Evolutionary conservation across 2,888 invertebrate genomes (phyloP).

Genomic region (Pyrrhosoma nymphula): DNA sequence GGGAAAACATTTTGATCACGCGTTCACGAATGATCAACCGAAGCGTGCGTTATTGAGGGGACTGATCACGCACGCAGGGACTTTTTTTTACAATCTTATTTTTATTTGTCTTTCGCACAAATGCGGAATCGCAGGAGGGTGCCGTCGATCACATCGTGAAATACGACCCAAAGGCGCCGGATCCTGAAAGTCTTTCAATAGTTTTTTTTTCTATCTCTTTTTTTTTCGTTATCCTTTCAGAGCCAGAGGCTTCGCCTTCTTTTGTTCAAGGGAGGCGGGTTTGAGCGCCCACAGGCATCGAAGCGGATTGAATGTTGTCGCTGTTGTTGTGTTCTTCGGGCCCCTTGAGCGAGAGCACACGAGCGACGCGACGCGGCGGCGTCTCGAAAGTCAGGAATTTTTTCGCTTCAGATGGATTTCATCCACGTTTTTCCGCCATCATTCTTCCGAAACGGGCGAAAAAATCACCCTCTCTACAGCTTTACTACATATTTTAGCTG

Average conservation of each 20-base stretch:
- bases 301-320: neutral
- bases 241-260: neutral
- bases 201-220: no score
- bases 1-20: constrained; percentile 43
- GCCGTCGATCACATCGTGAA: constrained; percentile 49
- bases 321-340: neutral
- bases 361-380: neutral
- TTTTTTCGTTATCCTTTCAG: neutral
- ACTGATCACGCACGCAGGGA: neutral
- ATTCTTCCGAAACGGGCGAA: neutral
- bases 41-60: constrained; percentile 37
- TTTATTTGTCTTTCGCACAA: constrained; percentile 14
- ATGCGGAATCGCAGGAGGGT: constrained; percentile 35
- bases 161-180: constrained; percentile 48
- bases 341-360: neutral
- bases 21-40: constrained; percentile 28
- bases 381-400: neutral
- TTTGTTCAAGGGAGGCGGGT: neutral
- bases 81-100: neutral
- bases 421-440: constrained; percentile 2
- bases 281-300: neutral
- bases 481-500: constrained; percentile 29
- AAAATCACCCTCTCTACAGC: neutral
- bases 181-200: neutral
- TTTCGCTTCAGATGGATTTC: neutral